Percentiles rank a stretch among this genome's conserved stretches.
Conservation (phyloP, 2,113 vertebrate genomes). For the Cebidichthys violaceus region DNA sequence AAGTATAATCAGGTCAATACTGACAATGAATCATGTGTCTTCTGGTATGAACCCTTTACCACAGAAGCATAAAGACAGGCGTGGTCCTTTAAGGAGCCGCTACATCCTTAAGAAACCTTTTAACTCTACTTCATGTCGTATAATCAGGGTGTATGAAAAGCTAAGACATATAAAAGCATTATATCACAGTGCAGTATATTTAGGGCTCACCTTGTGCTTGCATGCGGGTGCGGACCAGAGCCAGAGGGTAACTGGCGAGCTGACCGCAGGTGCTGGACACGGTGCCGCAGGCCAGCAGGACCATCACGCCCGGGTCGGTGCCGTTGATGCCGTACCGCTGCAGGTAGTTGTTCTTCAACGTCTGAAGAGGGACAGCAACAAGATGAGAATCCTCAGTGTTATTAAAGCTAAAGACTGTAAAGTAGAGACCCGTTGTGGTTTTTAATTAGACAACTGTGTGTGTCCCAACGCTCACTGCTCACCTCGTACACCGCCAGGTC, state of each 20-base stretch:
- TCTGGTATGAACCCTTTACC: not conserved
- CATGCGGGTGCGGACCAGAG: conserved; percentile 95
- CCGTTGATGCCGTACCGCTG: conserved; percentile 88
- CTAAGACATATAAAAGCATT: not conserved
- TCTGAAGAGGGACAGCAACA: conserved; percentile 76
- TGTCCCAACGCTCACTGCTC: conserved; percentile 53
- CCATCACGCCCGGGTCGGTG: conserved; percentile 88
- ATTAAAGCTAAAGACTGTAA: not conserved
- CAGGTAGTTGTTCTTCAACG: conserved; percentile 93
- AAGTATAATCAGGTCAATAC: not conserved
- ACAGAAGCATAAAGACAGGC: not conserved
- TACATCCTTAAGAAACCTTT: too few species aligned
- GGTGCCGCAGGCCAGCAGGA: conserved; percentile 94
- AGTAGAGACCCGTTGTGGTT: not conserved
- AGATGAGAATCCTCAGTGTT: not conserved
- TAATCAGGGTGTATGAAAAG: too few species aligned
- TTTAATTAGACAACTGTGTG: not conserved
- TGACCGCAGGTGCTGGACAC: conserved; percentile 97
- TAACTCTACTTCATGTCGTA: too few species aligned
- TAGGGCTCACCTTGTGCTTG: conserved; percentile 93
- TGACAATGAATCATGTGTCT: not conserved
- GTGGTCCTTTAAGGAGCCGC: not conserved
- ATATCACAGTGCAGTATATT: too few species aligned
- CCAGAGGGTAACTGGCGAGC: conserved; percentile 95
- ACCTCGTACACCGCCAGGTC: conserved; percentile 98